Base-by-base conservation (phyloP, 2,888 invertebrate species). In the Patella ulyssiponensis region DNA sequence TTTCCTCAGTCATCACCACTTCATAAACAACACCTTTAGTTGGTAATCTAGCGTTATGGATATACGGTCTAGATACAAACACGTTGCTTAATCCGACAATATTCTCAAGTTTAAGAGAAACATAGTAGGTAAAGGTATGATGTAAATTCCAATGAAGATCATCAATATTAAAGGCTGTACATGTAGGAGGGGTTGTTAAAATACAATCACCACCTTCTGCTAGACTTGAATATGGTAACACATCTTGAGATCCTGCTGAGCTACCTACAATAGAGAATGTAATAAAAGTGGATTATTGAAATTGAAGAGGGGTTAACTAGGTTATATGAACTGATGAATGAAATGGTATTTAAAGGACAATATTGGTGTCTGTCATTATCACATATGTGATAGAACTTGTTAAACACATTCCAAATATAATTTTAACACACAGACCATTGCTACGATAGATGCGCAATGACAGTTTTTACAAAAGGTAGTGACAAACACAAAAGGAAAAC, bases 71-170 rank as follows among this genome's bases (percentile, higher is more conserved):
- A 52, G 81, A 79, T 54, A 73, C 74, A 23, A 54, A 70, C 17
- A 73, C 53, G 14, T 58, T 64, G 33, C 70, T 69, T 20, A 80
- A 78, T n/a, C 78, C 78, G 15, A 71, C 78, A 3, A 77, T 54
- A 76, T 82, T 82, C n/a, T 69, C 74, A 58, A 78, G 79, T 74
- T 58, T 72, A 52, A 82, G 69, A 14, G 77, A 75, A 17, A 81
- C 77, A 56, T 73, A 75, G 71, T 82, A 82, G 15, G 75, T 74
- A 71, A 81, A 77, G 12, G 51, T 58, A 17, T 75, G 71, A 69
- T 80, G 77, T n/a, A 82, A 77, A 11, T 71, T 73, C 79, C 79
- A 81, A 74, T 77, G 52, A 17, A 77, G 74, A 20, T 73, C 53
- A 17, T 72, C 53, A 23, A 77, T 17, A 72, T 69, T 15, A 9